Percentiles rank a stretch among this genome's conserved stretches.
These are phyloP conservation scores for Agonum fuliginosum DNA, from an alignment of 2,888 invertebrate genomes.

Conservation along the genomic window DNA sequence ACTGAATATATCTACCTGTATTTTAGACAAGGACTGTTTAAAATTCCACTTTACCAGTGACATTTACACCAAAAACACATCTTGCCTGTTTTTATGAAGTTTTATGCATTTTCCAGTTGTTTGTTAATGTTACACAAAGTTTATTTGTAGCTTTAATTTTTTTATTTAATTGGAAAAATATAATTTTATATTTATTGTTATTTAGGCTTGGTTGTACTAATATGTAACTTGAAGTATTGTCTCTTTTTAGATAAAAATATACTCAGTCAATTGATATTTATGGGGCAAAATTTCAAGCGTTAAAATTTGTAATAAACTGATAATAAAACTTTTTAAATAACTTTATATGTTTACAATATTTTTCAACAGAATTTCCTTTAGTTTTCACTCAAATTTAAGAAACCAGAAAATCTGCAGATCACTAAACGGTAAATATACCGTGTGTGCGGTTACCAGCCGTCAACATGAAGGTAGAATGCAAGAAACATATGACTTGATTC, in stretches of 20 bases:
- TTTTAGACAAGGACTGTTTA: not conserved
- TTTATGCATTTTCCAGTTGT: not conserved
- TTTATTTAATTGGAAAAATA: not conserved
- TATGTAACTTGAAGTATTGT: not conserved
- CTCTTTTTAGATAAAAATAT: not conserved
- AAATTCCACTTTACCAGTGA: not conserved
- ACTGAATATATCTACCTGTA: not conserved
- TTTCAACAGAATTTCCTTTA: too few species aligned
- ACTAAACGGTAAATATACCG: too few species aligned
- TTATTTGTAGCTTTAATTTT: constrained; percentile 22
- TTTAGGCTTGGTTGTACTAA: constrained; percentile 12
- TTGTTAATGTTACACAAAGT: constrained; percentile 16
- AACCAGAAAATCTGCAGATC: too few species aligned
- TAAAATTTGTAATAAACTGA: constrained; percentile 6
- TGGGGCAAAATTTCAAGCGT: not conserved
- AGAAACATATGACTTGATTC: too few species aligned
- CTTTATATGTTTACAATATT: too few species aligned
- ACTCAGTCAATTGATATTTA: constrained; percentile 20
- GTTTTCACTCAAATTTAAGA: too few species aligned
- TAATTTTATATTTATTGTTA: constrained; percentile 1
- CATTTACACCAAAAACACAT: constrained; percentile 22
- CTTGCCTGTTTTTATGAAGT: constrained; percentile 9
- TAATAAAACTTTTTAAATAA: too few species aligned
- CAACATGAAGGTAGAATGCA: too few species aligned
- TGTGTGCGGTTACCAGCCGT: too few species aligned